Evolutionary conservation across 1,140 invertebrate genomes (phyloP).

Genomic region (Brachionus sp.): DNA sequence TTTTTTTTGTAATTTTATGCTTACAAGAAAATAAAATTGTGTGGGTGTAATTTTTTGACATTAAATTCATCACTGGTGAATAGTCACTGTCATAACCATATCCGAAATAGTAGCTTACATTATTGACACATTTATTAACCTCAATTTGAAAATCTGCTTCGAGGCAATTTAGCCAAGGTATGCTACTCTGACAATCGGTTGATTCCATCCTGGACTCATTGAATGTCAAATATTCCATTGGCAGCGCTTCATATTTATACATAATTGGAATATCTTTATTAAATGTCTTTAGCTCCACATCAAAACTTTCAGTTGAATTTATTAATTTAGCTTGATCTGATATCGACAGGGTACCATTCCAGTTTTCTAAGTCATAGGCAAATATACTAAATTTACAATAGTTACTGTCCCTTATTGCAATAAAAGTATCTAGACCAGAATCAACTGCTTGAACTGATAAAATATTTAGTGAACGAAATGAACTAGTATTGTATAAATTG

Average conservation of each 20-base stretch:
- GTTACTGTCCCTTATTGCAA: background rate
- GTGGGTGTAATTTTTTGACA: constrained; percentile 11
- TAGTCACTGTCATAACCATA: constrained; percentile 19
- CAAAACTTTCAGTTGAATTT: background rate
- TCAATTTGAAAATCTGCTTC: background rate
- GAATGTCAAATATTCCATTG: constrained; percentile 14
- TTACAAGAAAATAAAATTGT: background rate
- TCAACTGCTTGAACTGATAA: background rate
- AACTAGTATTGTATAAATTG: background rate
- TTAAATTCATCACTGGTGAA: background rate
- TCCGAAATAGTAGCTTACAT: background rate
- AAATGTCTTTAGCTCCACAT: background rate
- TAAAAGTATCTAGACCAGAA: constrained; percentile 5
- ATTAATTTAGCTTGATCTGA: background rate
- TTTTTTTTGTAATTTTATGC: background rate
- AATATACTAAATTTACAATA: background rate
- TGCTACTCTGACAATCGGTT: background rate
- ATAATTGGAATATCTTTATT: background rate
- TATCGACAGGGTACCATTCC: background rate
- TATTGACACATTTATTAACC: background rate
- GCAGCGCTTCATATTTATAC: constrained; percentile 6
- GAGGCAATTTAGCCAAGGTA: constrained; percentile 12
- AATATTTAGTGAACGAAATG: background rate
- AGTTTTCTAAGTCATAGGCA: background rate
- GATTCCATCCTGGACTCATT: background rate